These are phyloP conservation scores for Pyrochroa serraticornis DNA, from an alignment of 2,888 invertebrate genomes.

Conservation along the genomic window DNA sequence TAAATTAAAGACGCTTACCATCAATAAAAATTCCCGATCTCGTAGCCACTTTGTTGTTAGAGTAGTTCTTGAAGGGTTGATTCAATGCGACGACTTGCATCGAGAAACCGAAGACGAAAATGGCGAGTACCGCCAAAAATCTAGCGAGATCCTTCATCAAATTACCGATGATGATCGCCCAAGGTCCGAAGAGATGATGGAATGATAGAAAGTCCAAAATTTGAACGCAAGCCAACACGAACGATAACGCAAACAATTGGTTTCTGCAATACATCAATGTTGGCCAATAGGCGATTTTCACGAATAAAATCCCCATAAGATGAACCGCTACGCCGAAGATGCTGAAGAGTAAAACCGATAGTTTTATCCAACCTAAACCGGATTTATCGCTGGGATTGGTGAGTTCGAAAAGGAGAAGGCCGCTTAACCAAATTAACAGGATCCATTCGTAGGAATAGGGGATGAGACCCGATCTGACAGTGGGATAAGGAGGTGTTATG, in stretches of 20 bases:
- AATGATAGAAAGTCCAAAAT: conserved; percentile 97
- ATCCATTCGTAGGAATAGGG: conserved; percentile 98
- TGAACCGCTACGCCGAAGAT: conserved; percentile 92
- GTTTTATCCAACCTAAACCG: conserved; percentile 93
- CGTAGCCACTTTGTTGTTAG: conserved; percentile 66
- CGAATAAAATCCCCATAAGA: conserved; percentile 76
- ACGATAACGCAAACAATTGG: conserved; percentile 94
- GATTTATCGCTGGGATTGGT: conserved; percentile 98
- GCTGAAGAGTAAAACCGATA: conserved; percentile 84
- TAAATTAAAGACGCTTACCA: conserved; percentile 64
- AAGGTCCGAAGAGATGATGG: conserved; percentile 98
- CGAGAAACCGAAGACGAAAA: conserved; percentile 98
- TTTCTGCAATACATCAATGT: conserved; percentile 93
- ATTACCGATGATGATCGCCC: conserved; percentile 99
- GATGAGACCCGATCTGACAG: conserved; percentile 76
- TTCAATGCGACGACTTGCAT: conserved; percentile 96
- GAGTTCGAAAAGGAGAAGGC: conserved; percentile 92
- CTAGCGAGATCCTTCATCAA: conserved; percentile 92
- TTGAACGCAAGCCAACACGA: conserved; percentile 96
- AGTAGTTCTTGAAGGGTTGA: conserved; percentile 83
- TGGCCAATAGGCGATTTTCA: conserved; percentile 75
- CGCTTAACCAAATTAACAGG: conserved; percentile 92
- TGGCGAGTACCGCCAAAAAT: conserved; percentile 95
- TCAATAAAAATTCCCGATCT: conserved; percentile 69
- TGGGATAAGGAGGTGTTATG: conserved; percentile 85